A percentile compares a stretch with the other conserved stretches of the same genome.
Conservation (phyloP, 1,140 invertebrate genomes). For the Heliothis virescens region DNA sequence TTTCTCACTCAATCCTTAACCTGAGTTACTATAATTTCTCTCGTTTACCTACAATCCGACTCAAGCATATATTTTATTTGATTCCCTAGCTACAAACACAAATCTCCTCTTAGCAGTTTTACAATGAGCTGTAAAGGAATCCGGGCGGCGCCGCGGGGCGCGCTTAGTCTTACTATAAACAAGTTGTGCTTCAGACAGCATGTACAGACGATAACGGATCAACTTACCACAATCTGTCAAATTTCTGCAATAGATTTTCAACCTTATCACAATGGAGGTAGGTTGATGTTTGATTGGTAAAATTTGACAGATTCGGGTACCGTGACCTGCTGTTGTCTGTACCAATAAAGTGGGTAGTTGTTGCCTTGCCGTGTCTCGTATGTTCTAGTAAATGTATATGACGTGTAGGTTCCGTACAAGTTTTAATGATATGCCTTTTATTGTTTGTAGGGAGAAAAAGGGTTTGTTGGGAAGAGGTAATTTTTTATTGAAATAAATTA, state of each 20-base stretch:
- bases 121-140: slow-evolving; percentile 32
- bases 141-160: slow-evolving; percentile 34
- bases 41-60: not conserved
- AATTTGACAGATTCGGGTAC: too few relatives aligned
- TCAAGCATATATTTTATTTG: slow-evolving; percentile 14
- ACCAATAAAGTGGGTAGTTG: slow-evolving; percentile 71
- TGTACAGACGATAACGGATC: too few relatives aligned
- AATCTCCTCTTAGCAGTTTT: slow-evolving; percentile 13
- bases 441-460: not conserved
- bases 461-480: too few relatives aligned
- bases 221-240: too few relatives aligned
- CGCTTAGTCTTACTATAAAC: slow-evolving; percentile 45
- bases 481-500: too few relatives aligned
- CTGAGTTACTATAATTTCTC: not conserved
- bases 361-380: slow-evolving; percentile 63
- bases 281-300: too few relatives aligned
- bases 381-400: slow-evolving; percentile 56
- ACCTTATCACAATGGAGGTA: too few relatives aligned
- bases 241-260: too few relatives aligned
- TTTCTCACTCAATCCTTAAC: not conserved
- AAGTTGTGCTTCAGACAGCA: slow-evolving; percentile 55
- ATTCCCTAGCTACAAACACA: slow-evolving; percentile 7
- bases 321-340: not conserved
- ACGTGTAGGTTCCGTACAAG: not conserved
- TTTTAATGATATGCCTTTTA: not conserved